These are phyloP conservation scores for Parapristionchus giblindavisi DNA, from an alignment of 2,888 invertebrate genomes.

Conservation along the genomic window DNA sequence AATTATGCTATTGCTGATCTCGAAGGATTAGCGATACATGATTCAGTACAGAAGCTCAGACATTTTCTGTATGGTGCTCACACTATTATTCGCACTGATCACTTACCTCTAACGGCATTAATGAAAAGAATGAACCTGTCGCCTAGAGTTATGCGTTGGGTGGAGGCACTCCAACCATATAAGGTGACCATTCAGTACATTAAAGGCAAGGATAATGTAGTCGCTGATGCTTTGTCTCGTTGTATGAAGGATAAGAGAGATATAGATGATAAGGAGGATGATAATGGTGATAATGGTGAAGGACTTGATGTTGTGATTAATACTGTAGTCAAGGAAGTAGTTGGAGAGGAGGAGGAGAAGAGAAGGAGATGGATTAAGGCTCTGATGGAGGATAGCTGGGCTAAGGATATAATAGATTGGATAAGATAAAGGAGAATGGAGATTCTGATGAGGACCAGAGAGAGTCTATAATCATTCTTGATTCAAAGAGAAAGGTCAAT, in stretches of 20 bases:
- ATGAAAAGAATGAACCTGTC: neutral
- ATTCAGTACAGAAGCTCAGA: neutral
- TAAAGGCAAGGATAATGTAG: slow-evolving; percentile 17
- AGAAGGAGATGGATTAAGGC: neutral
- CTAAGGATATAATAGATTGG: neutral
- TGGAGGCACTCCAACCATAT: neutral
- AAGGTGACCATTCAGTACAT: neutral
- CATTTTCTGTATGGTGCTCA: neutral
- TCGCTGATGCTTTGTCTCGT: slow-evolving; percentile 3
- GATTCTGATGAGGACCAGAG: neutral
- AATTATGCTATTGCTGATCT: slow-evolving; percentile 5
- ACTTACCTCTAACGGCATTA: neutral
- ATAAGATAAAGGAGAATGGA: neutral
- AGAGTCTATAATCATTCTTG: neutral
- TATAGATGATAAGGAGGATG: neutral
- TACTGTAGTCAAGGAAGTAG: too few species aligned
- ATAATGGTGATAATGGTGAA: neutral
- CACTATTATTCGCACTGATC: neutral
- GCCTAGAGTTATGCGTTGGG: slow-evolving; percentile 6
- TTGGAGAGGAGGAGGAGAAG: neutral
- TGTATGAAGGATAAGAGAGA: neutral
- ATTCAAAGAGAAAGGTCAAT: neutral
- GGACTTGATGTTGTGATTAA: too few species aligned
- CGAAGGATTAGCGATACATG: neutral
- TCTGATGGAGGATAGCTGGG: neutral